Percentiles rank a stretch among this genome's conserved stretches.
These are phyloP conservation scores for Acleris sparsana DNA, from an alignment of 2,888 invertebrate genomes.

Conservation along the genomic window DNA sequence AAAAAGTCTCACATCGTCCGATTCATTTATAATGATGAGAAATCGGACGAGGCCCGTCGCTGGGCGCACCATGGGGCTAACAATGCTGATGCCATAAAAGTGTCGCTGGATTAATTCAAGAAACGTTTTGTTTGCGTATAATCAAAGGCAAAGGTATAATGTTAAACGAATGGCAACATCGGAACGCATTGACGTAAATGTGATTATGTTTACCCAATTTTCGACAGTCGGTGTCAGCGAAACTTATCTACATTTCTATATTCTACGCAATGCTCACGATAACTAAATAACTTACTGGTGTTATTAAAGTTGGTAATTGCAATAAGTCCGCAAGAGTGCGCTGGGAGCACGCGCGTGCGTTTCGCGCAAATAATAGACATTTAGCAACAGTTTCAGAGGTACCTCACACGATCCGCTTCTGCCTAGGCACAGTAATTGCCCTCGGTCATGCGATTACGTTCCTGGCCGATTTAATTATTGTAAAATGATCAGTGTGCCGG, in stretches of 20 bases:
- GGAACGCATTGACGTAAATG: not conserved
- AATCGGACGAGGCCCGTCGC: not conserved
- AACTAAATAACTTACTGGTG: slow-evolving; percentile 16
- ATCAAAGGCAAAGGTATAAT: not conserved
- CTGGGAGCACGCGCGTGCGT: slow-evolving; percentile 68
- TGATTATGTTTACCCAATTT: not conserved
- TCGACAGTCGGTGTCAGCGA: too few species aligned
- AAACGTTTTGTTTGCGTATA: not conserved
- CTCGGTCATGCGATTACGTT: slow-evolving; percentile 82
- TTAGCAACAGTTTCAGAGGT: slow-evolving; percentile 66
- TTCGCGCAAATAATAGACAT: slow-evolving; percentile 74
- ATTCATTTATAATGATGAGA: slow-evolving; percentile 4
- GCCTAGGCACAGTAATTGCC: slow-evolving; percentile 80
- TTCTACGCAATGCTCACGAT: slow-evolving; percentile 6
- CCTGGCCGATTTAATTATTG: slow-evolving; percentile 82
- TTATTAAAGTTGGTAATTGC: slow-evolving; percentile 19
- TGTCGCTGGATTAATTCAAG: not conserved
- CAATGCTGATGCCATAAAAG: slow-evolving; percentile 12
- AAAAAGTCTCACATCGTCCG: slow-evolving; percentile 7
- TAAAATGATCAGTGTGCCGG: slow-evolving; percentile 79
- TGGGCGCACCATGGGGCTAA: not conserved
- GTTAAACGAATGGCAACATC: not conserved
- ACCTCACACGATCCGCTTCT: slow-evolving; percentile 75
- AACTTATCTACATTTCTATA: slow-evolving; percentile 3
- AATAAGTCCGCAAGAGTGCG: slow-evolving; percentile 43